phyloP scores from a whole-genome alignment of 1,140 invertebrate genomes.

The Pseudomyrmex gracilis region DNA sequence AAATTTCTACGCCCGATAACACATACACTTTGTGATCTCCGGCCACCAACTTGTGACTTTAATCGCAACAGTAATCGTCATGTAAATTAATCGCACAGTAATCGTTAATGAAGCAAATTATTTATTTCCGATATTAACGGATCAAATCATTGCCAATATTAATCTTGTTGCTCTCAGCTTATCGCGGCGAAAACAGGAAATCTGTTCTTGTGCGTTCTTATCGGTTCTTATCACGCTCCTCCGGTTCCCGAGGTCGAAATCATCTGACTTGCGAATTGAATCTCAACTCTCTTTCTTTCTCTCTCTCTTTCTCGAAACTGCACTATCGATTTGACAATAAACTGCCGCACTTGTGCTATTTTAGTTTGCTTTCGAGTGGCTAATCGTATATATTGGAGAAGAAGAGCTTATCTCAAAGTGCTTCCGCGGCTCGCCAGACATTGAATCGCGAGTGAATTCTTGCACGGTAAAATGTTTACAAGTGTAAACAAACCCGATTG shows the following conservation, averaged over 20 bases:
- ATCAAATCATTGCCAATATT: not conserved
- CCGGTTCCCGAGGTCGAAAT: slow-evolving; percentile 17
- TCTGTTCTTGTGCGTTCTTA: slow-evolving; percentile 32
- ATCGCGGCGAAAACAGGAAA: slow-evolving; percentile 47
- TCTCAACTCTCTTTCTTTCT: no score
- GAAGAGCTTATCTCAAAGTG: slow-evolving; percentile 20
- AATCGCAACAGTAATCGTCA: no score
- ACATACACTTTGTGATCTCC: no score
- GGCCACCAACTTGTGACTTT: no score
- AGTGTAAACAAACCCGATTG: not conserved
- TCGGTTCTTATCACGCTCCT: slow-evolving; percentile 42
- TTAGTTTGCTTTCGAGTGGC: slow-evolving; percentile 64
- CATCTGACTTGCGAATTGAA: slow-evolving; percentile 19
- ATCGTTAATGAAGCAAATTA: no score
- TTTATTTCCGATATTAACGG: not conserved
- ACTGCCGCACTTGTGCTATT: slow-evolving; percentile 56
- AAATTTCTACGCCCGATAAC: not conserved
- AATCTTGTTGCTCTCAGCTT: not conserved
- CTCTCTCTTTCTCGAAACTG: slow-evolving; percentile 17
- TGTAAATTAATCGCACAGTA: no score
- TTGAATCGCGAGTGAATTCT: slow-evolving; percentile 30
- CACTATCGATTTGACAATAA: slow-evolving; percentile 26
- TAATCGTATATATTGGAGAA: slow-evolving; percentile 2
- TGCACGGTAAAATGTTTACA: not conserved
- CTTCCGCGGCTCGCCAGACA: slow-evolving; percentile 51